Base-by-base conservation (phyloP, 1,140 invertebrate species). In the Marisa cornuarietis region DNA sequence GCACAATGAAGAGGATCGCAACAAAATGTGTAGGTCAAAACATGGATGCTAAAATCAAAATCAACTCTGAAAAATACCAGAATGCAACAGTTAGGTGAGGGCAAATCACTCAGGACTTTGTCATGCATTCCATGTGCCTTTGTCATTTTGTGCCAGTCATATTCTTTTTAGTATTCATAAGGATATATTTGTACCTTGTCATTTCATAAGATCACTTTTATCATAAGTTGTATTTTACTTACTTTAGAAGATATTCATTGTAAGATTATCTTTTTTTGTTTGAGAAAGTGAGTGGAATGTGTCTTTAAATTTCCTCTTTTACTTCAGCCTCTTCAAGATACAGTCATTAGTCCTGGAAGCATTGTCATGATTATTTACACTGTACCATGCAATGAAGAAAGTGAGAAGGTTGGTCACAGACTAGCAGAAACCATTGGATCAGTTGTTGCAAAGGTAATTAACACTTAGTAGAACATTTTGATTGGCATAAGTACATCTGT, bases 341-440 rank as follows among this genome's bases (percentile, higher is more conserved):
- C 26, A 31, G 62, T 81, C 8, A 51, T 81, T 58, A 76, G 71
- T 26, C 63, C 73, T 16, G 81, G 81, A 26, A 68, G 63, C 63
- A 79, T 79, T 76, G 81, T 82, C 13, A 65, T 82, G 51, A 26
- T 82, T 22, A 58, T 71, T 1, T 82, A 79, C 68, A 62, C 58
- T 65, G 16, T 58, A 2, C 54, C 54, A 58, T 2, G 16, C 54
- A 58, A 18, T 58, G 54, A 58, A 11, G 22, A 62, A 63, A n/a
- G n/a, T 31, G 11, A 65, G n/a, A 14, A 62, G 6, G 13, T 63
- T 51, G 81, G 63, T 51, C 13, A 82, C 65, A 79, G 72, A 49
- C 62, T 82, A 61, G 73, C 73, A 20, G 49, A 77, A 31, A 81
- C 76, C 7, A 65, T 81, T 42, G 62, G 68, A 0, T 18, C 49